Conservation (phyloP, 1,140 invertebrate species). For the Bombus affinis region DNA sequence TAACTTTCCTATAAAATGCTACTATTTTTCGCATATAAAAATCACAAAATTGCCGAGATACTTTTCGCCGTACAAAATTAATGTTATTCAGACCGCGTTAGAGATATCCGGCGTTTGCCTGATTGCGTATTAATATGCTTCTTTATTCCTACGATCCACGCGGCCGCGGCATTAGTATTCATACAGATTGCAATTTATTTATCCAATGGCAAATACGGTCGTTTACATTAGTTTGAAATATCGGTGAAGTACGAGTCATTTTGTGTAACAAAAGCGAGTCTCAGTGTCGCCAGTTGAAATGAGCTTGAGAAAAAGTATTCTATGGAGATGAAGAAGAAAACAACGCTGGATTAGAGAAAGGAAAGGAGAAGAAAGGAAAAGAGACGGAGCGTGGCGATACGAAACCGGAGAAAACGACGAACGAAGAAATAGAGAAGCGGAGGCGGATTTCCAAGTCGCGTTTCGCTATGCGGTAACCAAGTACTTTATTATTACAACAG, state of each 20-base stretch:
- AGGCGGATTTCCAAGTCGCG: neutral
- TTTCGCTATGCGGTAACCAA: neutral
- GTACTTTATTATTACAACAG: constrained; percentile 27
- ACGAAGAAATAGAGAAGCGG: neutral
- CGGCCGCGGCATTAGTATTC: neutral
- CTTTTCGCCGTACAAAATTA: no score
- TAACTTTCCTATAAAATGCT: no score
- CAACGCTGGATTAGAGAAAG: no score
- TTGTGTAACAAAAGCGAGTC: neutral
- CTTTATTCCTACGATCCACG: neutral
- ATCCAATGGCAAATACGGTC: neutral
- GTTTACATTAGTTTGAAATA: neutral
- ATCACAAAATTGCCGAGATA: no score
- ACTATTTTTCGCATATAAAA: no score
- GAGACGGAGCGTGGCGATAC: no score
- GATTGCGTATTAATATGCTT: neutral
- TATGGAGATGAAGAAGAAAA: no score
- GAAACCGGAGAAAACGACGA: no score
- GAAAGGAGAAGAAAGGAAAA: no score
- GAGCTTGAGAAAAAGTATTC: neutral
- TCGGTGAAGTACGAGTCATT: neutral
- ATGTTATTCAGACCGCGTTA: no score
- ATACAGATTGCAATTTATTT: neutral
- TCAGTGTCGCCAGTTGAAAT: neutral
- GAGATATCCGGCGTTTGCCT: no score